phyloP scores from a whole-genome alignment of 2,113 vertebrate genomes.

The Albula glossodonta region DNA sequence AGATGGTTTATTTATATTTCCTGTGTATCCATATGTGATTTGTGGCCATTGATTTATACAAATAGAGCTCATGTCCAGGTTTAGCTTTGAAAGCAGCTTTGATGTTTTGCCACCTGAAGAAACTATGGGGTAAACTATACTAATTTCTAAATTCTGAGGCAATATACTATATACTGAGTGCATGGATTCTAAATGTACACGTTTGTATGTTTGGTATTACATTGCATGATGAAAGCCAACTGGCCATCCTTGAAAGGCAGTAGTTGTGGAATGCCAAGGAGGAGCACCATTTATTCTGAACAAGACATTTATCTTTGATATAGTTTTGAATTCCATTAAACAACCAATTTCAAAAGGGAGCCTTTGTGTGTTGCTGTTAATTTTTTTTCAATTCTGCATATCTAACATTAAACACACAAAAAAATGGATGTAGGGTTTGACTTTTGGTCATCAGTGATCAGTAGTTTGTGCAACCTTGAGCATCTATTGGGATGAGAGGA shows the following conservation, averaged over 20 bases:
- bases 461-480: too few relatives aligned
- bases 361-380: too few relatives aligned
- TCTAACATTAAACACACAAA: too few relatives aligned
- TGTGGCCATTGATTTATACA: neutral
- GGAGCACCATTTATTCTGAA: neutral
- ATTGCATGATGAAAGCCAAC: neutral
- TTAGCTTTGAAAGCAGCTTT: neutral
- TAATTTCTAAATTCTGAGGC: too few relatives aligned
- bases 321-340: neutral
- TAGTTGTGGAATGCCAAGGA: neutral
- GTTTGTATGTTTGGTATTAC: too few relatives aligned
- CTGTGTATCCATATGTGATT: neutral
- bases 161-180: too few relatives aligned
- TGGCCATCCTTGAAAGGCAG: neutral
- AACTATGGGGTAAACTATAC: too few relatives aligned
- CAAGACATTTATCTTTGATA: neutral
- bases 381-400: too few relatives aligned
- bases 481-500: too few relatives aligned
- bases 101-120: neutral
- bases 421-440: too few relatives aligned
- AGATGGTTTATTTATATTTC: neutral
- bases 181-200: too few relatives aligned
- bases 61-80: neutral
- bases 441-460: too few relatives aligned
- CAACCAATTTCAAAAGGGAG: neutral